A percentile compares a stretch with the other conserved stretches of the same genome.
Conservation (phyloP, 2,113 vertebrate species). For the Phrynocephalus versicolor region DNA sequence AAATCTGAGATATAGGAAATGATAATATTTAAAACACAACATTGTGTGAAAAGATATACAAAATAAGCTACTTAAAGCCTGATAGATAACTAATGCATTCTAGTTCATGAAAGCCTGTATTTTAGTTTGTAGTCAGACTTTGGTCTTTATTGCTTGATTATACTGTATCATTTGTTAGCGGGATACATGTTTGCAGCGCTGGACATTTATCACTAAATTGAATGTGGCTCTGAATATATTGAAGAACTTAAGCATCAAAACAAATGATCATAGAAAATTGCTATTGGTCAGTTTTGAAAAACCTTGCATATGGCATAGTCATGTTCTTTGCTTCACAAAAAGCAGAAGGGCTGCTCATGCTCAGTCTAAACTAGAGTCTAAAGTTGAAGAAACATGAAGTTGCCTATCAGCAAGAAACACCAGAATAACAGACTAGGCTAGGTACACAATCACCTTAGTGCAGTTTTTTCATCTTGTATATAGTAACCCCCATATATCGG, state of each 20-base stretch:
- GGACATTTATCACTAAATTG: conserved; percentile 25
- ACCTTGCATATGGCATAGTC: too few relatives aligned
- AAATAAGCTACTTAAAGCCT: too few relatives aligned
- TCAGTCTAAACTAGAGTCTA: too few relatives aligned
- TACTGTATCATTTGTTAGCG: background rate
- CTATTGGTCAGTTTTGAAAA: conserved; percentile 3
- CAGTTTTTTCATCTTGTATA: background rate
- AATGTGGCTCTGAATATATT: background rate
- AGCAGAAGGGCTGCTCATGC: too few relatives aligned
- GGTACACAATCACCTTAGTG: too few relatives aligned
- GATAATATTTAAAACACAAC: conserved; percentile 13
- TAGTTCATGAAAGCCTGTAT: background rate
- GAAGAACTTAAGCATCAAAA: conserved; percentile 26
- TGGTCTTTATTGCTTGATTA: background rate
- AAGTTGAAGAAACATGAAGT: too few relatives aligned
- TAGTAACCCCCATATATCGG: too few relatives aligned
- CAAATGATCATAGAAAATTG: background rate
- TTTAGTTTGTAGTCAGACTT: background rate
- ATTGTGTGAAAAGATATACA: background rate
- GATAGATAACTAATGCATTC: too few relatives aligned
- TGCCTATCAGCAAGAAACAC: background rate
- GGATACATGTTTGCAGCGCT: background rate
- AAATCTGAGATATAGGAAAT: conserved; percentile 39
- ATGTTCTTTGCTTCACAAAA: background rate
- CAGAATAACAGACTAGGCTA: background rate